Conservation (phyloP, 1,140 invertebrate genomes). For the Onthophagus taurus region DNA sequence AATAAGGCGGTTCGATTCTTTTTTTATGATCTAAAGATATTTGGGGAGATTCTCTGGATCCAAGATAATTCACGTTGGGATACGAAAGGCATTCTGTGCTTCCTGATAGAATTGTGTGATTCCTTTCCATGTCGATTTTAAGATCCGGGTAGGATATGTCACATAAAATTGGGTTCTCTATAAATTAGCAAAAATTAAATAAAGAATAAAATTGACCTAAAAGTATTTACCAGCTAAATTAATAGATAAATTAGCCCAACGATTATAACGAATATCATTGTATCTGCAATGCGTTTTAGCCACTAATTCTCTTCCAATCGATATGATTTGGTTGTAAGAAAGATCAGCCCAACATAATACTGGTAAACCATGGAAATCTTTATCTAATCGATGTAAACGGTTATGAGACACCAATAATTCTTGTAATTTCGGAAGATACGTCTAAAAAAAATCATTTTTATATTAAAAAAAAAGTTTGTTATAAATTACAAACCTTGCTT, state of each 20-base stretch:
- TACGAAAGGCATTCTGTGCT: conserved; percentile 45
- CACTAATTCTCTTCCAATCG: conserved; percentile 60
- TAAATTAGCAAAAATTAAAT: conserved; percentile 29
- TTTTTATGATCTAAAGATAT: too few relatives aligned
- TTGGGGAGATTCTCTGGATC: not conserved
- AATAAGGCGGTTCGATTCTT: conserved; percentile 3
- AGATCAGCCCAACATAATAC: conserved; percentile 67
- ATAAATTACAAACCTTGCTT: conserved; percentile 53
- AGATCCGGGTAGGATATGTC: conserved; percentile 58
- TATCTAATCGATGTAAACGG: conserved; percentile 56
- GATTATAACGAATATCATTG: conserved; percentile 41
- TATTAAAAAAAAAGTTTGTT: conserved; percentile 3
- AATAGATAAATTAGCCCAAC: conserved; percentile 63
- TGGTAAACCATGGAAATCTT: conserved; percentile 70
- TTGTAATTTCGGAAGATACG: conserved; percentile 62
- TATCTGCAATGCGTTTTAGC: conserved; percentile 67
- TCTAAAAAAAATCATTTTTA: conserved; percentile 51
- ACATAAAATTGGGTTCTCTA: conserved; percentile 69
- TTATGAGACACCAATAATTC: conserved; percentile 67
- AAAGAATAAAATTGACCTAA: not conserved
- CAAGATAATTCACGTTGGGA: too few relatives aligned
- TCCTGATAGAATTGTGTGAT: conserved; percentile 58
- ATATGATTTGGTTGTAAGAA: conserved; percentile 61
- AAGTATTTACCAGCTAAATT: conserved; percentile 54
- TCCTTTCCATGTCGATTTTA: conserved; percentile 52